Base-by-base conservation (phyloP, 2,113 vertebrate genomes). In the Psettodes erumei region DNA sequence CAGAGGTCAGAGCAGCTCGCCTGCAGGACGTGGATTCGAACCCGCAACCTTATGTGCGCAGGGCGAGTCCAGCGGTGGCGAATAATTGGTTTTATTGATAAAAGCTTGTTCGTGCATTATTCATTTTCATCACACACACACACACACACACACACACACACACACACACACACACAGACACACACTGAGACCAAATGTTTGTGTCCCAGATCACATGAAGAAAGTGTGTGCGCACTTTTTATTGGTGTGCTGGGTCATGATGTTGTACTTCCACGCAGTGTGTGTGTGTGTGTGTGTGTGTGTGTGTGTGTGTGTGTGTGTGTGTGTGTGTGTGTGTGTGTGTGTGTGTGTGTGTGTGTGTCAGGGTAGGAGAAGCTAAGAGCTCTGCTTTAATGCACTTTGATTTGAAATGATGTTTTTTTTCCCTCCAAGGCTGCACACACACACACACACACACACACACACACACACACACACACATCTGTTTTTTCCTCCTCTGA, bases 101-200 rank as follows among this genome's bases (percentile, higher is more conserved):
- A 89, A 86, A 89, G 85, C 86, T 74, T 65, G 66, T 40, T 59
- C 40, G 73, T 92, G 55, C 72, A 92, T 92, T 86, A 91, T 92
- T 91, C 37, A 92, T 90, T 50, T 82, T 56, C 30, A 55, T 71
- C 16, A 63, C 78, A 48, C 53, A 43, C 62, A 75, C 56, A 54
- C 37, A 54, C 8, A 47, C 5, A 79, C 51, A 63, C 43, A 74
- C 18, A 64, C 75, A 51, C 54, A 45, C 63, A 75, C 58, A 56
- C 45, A 47, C 5, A 79, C 51, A 63, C 43, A 74, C 18, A 64
- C 75, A 51, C 54, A 45, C 63, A 75, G 53, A 56, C 11, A 42
- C 40, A 42, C 40, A 5, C 40, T 42, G 40, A 0, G 33, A 30
- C 45, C 37, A 35, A 70, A 25, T 72, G 37, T 61, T 38, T 55